These are phyloP conservation scores for Eupleurogrammus muticus DNA, from an alignment of 2,797 vertebrate genomes.

Conservation along the genomic window DNA sequence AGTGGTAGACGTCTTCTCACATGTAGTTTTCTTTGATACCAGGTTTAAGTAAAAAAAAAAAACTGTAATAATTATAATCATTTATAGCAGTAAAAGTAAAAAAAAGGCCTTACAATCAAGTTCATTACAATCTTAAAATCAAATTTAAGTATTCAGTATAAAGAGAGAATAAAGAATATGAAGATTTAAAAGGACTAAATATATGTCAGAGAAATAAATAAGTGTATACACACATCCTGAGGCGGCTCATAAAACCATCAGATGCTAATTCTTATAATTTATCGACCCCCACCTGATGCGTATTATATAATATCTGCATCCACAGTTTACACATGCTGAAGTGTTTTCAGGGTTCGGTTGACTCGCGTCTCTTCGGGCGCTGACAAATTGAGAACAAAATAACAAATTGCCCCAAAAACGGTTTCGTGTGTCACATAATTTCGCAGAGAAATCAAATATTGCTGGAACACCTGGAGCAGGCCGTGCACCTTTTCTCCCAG, in stretches of 20 bases:
- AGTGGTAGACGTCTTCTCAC: too few species aligned
- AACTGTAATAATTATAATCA: too few species aligned
- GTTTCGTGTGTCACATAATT: constrained; percentile 18
- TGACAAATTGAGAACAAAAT: constrained; percentile 10
- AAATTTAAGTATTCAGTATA: too few species aligned
- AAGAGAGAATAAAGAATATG: too few species aligned
- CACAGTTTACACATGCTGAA: neutral
- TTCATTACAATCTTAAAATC: too few species aligned
- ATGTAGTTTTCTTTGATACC: too few species aligned
- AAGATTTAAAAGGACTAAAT: neutral
- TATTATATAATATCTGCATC: neutral
- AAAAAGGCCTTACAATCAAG: too few species aligned
- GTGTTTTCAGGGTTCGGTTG: neutral
- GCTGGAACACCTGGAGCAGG: constrained; percentile 5
- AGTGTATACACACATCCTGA: neutral
- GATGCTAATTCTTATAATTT: neutral
- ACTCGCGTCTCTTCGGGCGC: neutral
- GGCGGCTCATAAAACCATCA: neutral
- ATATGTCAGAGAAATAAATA: neutral
- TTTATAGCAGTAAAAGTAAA: too few species aligned
- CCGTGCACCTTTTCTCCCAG: constrained; percentile 9
- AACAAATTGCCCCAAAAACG: neutral
- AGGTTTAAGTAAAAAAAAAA: too few species aligned
- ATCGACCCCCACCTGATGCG: neutral
- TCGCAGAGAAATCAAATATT: constrained; percentile 32